Evolutionary conservation across 2,888 invertebrate genomes (phyloP), one percentile per base, ranked within the genome.

Genomic region (Rhaphigaster nebulosa): DNA sequence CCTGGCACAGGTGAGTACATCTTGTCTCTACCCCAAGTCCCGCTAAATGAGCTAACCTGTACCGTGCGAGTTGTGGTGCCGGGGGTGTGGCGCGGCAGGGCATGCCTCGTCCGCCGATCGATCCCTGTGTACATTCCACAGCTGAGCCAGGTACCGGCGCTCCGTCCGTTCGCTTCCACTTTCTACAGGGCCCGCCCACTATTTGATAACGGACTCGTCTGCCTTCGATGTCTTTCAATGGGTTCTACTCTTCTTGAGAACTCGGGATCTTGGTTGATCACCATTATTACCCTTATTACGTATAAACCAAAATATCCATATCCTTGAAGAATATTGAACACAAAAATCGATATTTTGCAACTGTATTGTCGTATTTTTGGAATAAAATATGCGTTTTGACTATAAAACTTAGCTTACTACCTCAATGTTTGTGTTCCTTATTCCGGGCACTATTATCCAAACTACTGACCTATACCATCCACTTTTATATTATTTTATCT

Each of bases 131-230:
- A 84, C 45, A 84, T 50, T 45, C 45, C 84, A 45, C 45, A 84
- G 84, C 84, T 41, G 84, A 45, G 84, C 84, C 84, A 50, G 84
- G 70, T 76, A 76, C 70, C 70, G 70, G 70, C 70, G 70, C 65
- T 65, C 65, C 65, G 65, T 65, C 65, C 29, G 65, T 60, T 65
- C 65, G 65, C 70, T 76, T 84, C 84, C 13, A 84, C 84, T 84
- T 84, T 84, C 84, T 84, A 84, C 84, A 45, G 45, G 84, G 84
- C 84, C 84, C 84, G 45, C 84, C 84, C 84, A 84, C 84, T 26
- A 45, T 50, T 45, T 50, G 84, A 76, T 76, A 76, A 76, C 70
- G 34, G 5, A 2, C 70, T 76, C 70, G 6, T 8, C 70, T 20
- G 38, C 6, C 20, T 38, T 38, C 70, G 8, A 76, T 20, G 38